phyloP scores from a whole-genome alignment of 2,113 vertebrate genomes.

The Thunnus maccoyii region DNA sequence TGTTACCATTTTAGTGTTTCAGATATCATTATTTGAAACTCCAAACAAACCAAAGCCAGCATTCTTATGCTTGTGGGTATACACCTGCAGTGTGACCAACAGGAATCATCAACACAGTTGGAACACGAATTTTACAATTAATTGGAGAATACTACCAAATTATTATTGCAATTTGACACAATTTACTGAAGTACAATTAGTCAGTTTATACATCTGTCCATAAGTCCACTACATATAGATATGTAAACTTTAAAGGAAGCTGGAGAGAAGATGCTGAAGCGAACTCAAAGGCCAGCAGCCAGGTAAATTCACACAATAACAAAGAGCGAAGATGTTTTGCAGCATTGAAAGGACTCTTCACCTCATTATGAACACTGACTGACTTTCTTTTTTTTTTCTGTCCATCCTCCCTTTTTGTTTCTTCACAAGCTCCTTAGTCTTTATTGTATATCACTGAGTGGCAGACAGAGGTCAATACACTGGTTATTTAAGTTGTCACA shows the following conservation, averaged over 20 bases:
- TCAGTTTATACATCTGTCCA: not conserved
- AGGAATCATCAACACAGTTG: no score
- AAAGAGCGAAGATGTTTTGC: slow-evolving; percentile 13
- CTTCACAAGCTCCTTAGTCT: not conserved
- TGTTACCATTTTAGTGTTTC: not conserved
- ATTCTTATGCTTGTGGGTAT: not conserved
- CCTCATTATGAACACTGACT: slow-evolving; percentile 1
- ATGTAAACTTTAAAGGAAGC: not conserved
- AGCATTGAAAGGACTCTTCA: slow-evolving; percentile 25
- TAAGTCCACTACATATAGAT: not conserved
- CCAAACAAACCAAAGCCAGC: not conserved
- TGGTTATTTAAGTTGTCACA: slow-evolving; percentile 26
- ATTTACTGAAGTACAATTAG: not conserved
- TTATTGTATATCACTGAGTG: slow-evolving; percentile 51
- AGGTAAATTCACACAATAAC: slow-evolving; percentile 23
- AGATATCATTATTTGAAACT: not conserved
- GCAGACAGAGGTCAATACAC: slow-evolving; percentile 30
- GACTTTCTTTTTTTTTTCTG: not conserved
- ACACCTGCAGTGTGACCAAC: no score
- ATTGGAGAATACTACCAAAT: not conserved
- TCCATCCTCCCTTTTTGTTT: not conserved
- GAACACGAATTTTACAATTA: no score
- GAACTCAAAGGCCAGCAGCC: not conserved
- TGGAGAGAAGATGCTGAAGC: no score
- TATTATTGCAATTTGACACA: not conserved